Evolutionary conservation across 2,113 vertebrate genomes (phyloP).

Genomic region (Chitala chitala): DNA sequence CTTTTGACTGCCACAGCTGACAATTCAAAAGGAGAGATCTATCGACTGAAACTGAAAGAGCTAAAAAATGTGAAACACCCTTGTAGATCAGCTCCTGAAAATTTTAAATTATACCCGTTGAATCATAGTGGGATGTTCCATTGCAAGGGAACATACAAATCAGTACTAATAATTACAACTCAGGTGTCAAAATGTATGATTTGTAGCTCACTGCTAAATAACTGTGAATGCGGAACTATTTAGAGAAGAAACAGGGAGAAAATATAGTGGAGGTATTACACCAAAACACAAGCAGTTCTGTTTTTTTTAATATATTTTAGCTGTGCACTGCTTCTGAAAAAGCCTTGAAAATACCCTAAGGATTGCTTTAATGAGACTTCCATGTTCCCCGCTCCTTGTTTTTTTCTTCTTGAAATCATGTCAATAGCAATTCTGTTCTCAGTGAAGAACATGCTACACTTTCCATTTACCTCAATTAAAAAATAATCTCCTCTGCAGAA

Average conservation of each 20-base stretch:
- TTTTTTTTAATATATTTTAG: not conserved
- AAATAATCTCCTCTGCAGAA: slow-evolving; percentile 32
- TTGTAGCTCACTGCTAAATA: not conserved
- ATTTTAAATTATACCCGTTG: not conserved
- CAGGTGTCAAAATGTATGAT: not conserved
- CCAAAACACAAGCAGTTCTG: not conserved
- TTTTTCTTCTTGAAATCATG: slow-evolving; percentile 24
- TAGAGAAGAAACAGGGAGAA: not conserved
- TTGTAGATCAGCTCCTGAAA: not conserved
- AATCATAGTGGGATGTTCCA: not conserved
- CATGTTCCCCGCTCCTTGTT: slow-evolving; percentile 26
- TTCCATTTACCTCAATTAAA: slow-evolving; percentile 40
- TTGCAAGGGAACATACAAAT: not conserved
- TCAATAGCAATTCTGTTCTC: slow-evolving; percentile 23
- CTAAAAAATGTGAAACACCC: not conserved
- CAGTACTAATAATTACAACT: slow-evolving; percentile 8
- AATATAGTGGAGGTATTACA: not conserved
- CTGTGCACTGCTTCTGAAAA: slow-evolving; percentile 8
- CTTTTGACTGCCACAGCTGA: not conserved
- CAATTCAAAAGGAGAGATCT: not conserved
- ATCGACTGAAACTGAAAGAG: not conserved
- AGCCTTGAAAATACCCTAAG: slow-evolving; percentile 25
- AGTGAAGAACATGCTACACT: slow-evolving; percentile 25
- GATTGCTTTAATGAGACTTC: slow-evolving; percentile 33
- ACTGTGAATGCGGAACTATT: not conserved